Evolutionary conservation across 2,888 invertebrate genomes (phyloP), one percentile per base, ranked within the genome.

Genomic region (Pristionchus fissidentatus): DNA sequence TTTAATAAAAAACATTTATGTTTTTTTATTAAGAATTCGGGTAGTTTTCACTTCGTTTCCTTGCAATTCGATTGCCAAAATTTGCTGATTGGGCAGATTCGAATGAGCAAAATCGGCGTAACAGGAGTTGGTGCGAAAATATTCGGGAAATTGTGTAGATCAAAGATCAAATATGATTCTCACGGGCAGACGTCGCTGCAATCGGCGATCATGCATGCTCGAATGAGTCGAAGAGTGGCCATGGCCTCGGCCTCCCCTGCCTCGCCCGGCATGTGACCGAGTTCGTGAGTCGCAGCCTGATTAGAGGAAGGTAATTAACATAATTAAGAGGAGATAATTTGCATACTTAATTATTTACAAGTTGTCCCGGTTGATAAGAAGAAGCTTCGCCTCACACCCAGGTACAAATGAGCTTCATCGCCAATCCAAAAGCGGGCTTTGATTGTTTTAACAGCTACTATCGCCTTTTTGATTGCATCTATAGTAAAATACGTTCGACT

Each of bases 231-330:
- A 81, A 91, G 85, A 8, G 91, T 91, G 29, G 91, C 91, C 85
- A 92, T 83, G 19, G 91, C 91, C 77, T 91, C 91, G 66, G 87
- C 85, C 75, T 91, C 92, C 15, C 91, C 91, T 22, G 90, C 92
- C 84, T 91, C 90, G 38, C 91, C 91, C n/a, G 91, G 91, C 85
- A 91, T 88, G 84, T 91, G 91, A 55, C 91, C 91, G 13, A 91
- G 87, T 84, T 92, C 90, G 86, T 92, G 91, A 8, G 90, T 90
- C 55, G 91, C 91, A n/a, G 89, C 87, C 90, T 90, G 85, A 57
- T 5, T 15, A 52, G 52, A 52, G 52, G 15, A 8, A 19, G 38
- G 46, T 5, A 38, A 32, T 22, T 43, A 19, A 13, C 22, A 19
- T 13, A 52, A 52, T 5, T 22, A 10, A n/a, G 52, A n/a, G n/a